Evolutionary conservation across 2,113 vertebrate species (phyloP).

Genomic region (Emydura subglobosa): DNA sequence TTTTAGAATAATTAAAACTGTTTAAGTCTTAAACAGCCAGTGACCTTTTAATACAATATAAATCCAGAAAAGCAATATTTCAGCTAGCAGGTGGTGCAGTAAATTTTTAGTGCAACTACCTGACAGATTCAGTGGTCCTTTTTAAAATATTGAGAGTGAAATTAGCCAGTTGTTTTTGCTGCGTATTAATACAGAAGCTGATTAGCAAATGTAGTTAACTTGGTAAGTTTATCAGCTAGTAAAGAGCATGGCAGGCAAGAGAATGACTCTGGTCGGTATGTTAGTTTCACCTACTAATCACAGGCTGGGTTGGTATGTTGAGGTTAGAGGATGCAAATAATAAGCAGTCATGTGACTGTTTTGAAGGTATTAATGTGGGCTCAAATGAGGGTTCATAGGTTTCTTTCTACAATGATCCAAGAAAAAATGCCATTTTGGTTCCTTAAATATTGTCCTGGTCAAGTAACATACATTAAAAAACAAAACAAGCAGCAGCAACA

Average conservation of each 20-base stretch:
- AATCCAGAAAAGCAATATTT: slow-evolving; percentile 86
- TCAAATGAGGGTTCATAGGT: background rate
- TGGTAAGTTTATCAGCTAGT: slow-evolving; percentile 49
- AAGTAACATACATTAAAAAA: background rate
- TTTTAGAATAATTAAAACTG: slow-evolving; percentile 85
- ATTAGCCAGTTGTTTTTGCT: slow-evolving; percentile 46
- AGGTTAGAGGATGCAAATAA: background rate
- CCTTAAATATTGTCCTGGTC: background rate
- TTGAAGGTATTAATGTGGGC: rapidly evolving
- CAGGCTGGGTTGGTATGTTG: background rate
- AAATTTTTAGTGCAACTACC: slow-evolving; percentile 81
- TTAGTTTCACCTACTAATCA: background rate
- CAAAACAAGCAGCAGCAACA: background rate
- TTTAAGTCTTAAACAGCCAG: slow-evolving; percentile 87
- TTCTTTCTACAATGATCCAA: background rate
- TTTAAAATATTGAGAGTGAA: slow-evolving; percentile 54
- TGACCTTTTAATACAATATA: slow-evolving; percentile 86
- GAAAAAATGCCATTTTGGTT: background rate
- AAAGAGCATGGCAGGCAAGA: slow-evolving; percentile 22
- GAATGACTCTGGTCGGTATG: background rate
- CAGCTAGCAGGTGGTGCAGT: slow-evolving; percentile 81
- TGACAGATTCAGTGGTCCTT: slow-evolving; percentile 78
- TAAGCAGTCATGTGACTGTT: background rate
- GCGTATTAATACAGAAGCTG: slow-evolving; percentile 64
- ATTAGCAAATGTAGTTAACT: slow-evolving; percentile 62